Evolutionary conservation across 2,888 invertebrate genomes (phyloP).

Genomic region (Strigamia transsilvanica): DNA sequence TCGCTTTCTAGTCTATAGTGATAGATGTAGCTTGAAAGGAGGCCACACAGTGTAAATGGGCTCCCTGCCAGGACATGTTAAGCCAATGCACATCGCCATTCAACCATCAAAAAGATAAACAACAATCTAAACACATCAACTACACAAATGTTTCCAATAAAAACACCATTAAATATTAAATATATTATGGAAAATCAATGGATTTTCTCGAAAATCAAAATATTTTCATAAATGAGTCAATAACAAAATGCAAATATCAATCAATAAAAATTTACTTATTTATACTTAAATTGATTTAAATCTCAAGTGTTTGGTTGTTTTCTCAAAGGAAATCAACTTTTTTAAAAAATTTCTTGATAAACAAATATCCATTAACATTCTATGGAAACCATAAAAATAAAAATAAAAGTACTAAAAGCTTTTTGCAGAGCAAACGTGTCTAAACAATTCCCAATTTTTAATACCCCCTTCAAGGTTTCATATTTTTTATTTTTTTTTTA

Average conservation of each 20-base stretch:
- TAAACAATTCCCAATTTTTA: not conserved
- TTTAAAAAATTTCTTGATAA: not conserved
- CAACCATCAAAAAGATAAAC: conserved; percentile 43
- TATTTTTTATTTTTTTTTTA: not conserved
- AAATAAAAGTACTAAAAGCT: conserved; percentile 19
- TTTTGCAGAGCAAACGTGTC: not conserved
- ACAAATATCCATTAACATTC: conserved; percentile 6
- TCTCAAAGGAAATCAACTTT: too few relatives aligned
- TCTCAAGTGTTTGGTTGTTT: too few relatives aligned
- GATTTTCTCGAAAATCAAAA: not conserved
- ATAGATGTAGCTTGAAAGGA: conserved; percentile 42
- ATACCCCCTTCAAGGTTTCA: not conserved
- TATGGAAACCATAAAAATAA: not conserved
- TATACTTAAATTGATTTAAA: too few relatives aligned
- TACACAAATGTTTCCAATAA: not conserved
- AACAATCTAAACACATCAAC: conserved; percentile 24
- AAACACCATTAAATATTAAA: conserved; percentile 19
- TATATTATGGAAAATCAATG: not conserved
- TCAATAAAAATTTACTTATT: too few relatives aligned
- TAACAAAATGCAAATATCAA: too few relatives aligned
- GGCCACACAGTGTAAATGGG: conserved; percentile 35
- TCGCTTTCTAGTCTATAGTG: conserved; percentile 27
- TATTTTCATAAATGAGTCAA: not conserved
- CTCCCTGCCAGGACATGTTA: conserved; percentile 37
- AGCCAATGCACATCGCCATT: conserved; percentile 16